A percentile compares a stretch with the other conserved stretches of the same genome.
Evolutionary conservation across 2,888 invertebrate genomes (phyloP).

Genomic region (Diploptera punctata): DNA sequence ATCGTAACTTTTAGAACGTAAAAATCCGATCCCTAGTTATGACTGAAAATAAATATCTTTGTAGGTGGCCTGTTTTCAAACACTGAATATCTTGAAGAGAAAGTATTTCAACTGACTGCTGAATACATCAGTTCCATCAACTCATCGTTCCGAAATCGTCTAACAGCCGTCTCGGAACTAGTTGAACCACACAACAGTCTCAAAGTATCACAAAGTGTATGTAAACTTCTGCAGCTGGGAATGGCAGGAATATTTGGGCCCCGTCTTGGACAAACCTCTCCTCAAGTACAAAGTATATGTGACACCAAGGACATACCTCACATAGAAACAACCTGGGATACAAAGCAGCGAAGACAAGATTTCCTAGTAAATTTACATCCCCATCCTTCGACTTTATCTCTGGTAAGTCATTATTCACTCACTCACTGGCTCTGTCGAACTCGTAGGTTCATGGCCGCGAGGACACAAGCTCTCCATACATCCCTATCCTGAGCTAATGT

Average conservation of each 20-base stretch:
- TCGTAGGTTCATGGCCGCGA: too few relatives aligned
- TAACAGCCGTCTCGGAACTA: constrained; percentile 35
- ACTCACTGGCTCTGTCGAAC: too few relatives aligned
- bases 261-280: constrained; percentile 56
- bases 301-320: constrained; percentile 63
- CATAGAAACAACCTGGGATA: constrained; percentile 61
- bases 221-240: constrained; percentile 56
- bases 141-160: constrained; percentile 38
- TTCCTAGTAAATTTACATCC: constrained; percentile 58
- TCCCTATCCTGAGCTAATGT: too few relatives aligned
- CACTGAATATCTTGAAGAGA: constrained; percentile 40
- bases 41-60: neutral
- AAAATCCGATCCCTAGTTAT: too few relatives aligned
- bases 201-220: constrained; percentile 53
- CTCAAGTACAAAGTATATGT: constrained; percentile 63
- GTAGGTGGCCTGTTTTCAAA: constrained; percentile 46
- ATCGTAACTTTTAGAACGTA: too few relatives aligned
- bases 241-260: constrained; percentile 64
- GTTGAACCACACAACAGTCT: constrained; percentile 45
- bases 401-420: too few relatives aligned
- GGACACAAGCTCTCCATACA: too few relatives aligned
- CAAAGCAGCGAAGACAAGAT: constrained; percentile 48
- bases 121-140: constrained; percentile 44
- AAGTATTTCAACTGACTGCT: constrained; percentile 45
- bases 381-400: constrained; percentile 55